Evolutionary conservation across 1,140 invertebrate genomes (phyloP).

Genomic region (Homarus americanus): DNA sequence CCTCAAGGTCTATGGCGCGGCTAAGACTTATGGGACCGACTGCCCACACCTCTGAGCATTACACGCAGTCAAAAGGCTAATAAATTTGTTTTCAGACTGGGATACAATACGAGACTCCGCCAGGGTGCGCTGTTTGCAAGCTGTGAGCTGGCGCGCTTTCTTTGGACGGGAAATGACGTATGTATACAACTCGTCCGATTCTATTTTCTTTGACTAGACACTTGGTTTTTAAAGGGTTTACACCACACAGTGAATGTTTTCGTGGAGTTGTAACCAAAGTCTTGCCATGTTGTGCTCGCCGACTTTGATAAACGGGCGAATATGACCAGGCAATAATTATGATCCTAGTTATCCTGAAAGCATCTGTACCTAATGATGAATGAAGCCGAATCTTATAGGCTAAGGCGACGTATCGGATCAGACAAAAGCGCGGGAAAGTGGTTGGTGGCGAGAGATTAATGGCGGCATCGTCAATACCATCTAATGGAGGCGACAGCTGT

Average conservation of each 20-base stretch:
- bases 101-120: slow-evolving; percentile 51
- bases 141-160: slow-evolving; percentile 67
- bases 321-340: slow-evolving; percentile 32
- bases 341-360: slow-evolving; percentile 48
- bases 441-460: slow-evolving; percentile 71
- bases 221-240: background rate
- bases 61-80: slow-evolving; percentile 72
- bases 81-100: slow-evolving; percentile 73
- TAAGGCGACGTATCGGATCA: slow-evolving; percentile 70
- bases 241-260: background rate
- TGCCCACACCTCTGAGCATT: slow-evolving; percentile 71
- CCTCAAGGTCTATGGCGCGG: slow-evolving; percentile 54
- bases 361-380: slow-evolving; percentile 68
- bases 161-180: slow-evolving; percentile 68
- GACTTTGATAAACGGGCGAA: background rate
- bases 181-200: slow-evolving; percentile 69
- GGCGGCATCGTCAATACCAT: slow-evolving; percentile 69
- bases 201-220: slow-evolving; percentile 40
- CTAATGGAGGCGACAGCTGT: slow-evolving; percentile 70
- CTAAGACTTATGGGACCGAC: slow-evolving; percentile 58
- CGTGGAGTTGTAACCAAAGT: no score
- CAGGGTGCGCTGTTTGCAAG: slow-evolving; percentile 71
- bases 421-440: slow-evolving; percentile 72
- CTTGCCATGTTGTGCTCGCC: background rate
- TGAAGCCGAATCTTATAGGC: slow-evolving; percentile 61